These are phyloP conservation scores for Capromys pilorides DNA, from an alignment of 2,797 vertebrate species.

Conservation along the genomic window DNA sequence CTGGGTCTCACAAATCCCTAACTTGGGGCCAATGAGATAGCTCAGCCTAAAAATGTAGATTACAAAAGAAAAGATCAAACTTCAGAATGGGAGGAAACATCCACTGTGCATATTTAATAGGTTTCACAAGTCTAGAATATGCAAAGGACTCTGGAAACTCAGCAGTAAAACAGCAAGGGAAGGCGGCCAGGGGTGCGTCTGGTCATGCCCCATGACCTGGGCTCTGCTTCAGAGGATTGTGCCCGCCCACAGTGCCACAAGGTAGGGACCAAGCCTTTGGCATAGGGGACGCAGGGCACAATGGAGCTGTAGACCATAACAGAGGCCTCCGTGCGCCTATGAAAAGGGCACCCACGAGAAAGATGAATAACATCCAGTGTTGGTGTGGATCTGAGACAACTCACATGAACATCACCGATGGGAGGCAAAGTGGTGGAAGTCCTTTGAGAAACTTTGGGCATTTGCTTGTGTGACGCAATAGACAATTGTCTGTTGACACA, in stretches of 20 bases:
- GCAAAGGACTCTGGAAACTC: neutral
- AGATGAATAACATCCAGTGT: neutral
- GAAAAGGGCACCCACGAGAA: neutral
- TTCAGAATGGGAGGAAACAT: neutral
- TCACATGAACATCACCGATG: neutral
- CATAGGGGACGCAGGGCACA: neutral
- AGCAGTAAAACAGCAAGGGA: neutral
- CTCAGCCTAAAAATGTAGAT: no score
- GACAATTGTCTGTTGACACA: neutral
- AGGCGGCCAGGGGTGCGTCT: neutral
- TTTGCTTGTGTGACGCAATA: neutral
- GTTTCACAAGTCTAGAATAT: neutral
- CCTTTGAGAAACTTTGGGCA: neutral
- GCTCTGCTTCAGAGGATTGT: neutral
- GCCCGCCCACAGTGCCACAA: neutral
- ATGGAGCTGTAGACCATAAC: neutral
- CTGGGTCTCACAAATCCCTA: no score
- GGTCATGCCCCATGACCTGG: neutral
- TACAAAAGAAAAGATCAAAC: neutral
- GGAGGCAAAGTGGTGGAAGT: neutral
- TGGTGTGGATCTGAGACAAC: neutral
- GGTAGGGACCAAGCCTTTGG: neutral
- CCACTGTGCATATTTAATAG: neutral
- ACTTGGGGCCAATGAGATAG: no score
- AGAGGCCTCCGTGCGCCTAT: fast-evolving